Evolutionary conservation across 2,888 invertebrate genomes (phyloP), one percentile per base, ranked within the genome.

Genomic region (Anthophora plumipes): DNA sequence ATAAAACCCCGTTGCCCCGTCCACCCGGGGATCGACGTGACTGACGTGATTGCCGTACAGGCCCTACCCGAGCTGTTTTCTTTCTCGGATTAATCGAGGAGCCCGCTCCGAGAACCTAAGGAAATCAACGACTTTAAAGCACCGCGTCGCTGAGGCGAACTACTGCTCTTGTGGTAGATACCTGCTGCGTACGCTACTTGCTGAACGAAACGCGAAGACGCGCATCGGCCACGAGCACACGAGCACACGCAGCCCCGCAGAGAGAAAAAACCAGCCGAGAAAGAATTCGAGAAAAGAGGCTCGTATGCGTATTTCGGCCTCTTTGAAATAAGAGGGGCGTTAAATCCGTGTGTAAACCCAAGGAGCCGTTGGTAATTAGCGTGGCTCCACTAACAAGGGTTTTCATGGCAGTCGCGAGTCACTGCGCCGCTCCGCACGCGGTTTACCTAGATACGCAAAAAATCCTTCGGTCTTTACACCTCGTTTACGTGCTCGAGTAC

Each of bases 341-440:
- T 91, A 92, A 92, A 90, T 89, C 84, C 87, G 83, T 89, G 85
- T 82, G 91, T 88, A 91, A 91, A 91, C 90, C 85, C 68, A 78
- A 83, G 83, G 85, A 90, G 90, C 89, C 89, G 88, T 87, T 85
- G 84, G 87, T 89, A 91, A 92, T 92, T 92, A 92, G 88, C 92
- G 85, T 77, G 82, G 74, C 75, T 79, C 81, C 87, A 90, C 92
- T 92, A 92, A 92, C 90, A 86, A 90, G 89, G 86, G 88, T 90
- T 91, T 90, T 83, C 86, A 85, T 87, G 82, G 82, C 66, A 82
- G 85, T 85, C 87, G 59, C 83, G 80, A 71, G 71, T 54, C 71
- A 63, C 75, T 69, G 11, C 52, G 71, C 31, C 31, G 2, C 31
- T 31, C 43, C 67, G 48, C 75, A 60, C 81, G 78, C 74, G 77